phyloP scores from a whole-genome alignment of 2,888 invertebrate species.

The Meta bourneti region DNA sequence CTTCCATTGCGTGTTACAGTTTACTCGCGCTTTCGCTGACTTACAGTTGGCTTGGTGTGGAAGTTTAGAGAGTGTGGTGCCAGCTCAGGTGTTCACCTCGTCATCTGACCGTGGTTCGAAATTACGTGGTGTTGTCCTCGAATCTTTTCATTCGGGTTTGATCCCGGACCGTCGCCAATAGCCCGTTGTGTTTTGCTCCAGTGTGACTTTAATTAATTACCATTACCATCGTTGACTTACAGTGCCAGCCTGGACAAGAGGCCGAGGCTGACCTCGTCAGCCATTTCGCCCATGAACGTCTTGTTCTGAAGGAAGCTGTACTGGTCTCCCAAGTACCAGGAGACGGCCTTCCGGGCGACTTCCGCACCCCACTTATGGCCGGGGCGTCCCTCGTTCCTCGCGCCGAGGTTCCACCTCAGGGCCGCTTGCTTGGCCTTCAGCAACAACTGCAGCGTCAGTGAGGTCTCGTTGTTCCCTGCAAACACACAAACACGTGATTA shows the following conservation, averaged over 20 bases:
- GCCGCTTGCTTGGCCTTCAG: background rate
- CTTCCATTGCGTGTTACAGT: too few relatives aligned
- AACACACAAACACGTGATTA: background rate
- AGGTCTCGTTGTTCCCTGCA: background rate
- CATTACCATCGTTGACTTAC: background rate
- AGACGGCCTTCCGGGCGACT: background rate
- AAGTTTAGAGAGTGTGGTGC: too few relatives aligned
- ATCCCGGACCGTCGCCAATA: too few relatives aligned
- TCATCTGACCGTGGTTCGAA: too few relatives aligned
- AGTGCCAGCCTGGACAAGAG: slow-evolving; percentile 31
- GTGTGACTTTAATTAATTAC: too few relatives aligned
- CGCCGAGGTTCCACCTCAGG: background rate
- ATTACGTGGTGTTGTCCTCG: too few relatives aligned
- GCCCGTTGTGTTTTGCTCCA: too few relatives aligned
- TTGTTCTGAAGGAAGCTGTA: background rate
- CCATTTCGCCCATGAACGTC: background rate
- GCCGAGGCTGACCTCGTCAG: slow-evolving; percentile 5
- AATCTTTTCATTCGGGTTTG: background rate
- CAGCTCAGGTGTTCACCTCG: too few relatives aligned
- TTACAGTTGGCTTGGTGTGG: too few relatives aligned
- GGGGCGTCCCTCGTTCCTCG: background rate
- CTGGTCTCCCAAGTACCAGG: background rate
- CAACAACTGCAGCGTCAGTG: background rate
- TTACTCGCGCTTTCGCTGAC: too few relatives aligned
- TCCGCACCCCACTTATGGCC: background rate